Evolutionary conservation across 2,888 invertebrate species (phyloP).

Genomic region (Mythimna vitellina): DNA sequence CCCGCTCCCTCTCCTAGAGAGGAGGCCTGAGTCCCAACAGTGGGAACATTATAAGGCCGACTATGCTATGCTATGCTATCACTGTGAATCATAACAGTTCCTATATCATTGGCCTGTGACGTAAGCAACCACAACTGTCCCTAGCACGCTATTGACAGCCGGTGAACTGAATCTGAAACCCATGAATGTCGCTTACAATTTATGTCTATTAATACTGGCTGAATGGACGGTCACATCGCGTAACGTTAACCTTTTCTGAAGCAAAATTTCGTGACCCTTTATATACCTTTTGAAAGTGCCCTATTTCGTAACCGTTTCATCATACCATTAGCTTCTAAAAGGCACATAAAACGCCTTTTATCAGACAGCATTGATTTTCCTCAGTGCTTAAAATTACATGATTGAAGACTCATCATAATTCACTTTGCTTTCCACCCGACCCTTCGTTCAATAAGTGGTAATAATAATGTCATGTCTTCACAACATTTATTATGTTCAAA

Average conservation of each 20-base stretch:
- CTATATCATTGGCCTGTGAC: neutral
- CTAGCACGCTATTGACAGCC: neutral
- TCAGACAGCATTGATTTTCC: neutral
- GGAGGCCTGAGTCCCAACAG: no score
- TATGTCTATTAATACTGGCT: neutral
- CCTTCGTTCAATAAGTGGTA: conserved; percentile 23
- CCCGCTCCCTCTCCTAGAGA: no score
- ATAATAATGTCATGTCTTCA: conserved; percentile 39
- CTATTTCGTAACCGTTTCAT: conserved; percentile 11
- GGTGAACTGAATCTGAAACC: neutral
- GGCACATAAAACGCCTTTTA: conserved; percentile 29
- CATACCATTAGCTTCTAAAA: conserved; percentile 28
- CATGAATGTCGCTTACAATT: neutral
- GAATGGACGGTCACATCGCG: conserved; percentile 1
- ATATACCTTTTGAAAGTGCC: neutral
- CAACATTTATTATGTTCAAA: conserved; percentile 47
- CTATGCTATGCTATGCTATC: no score
- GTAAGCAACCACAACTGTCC: neutral
- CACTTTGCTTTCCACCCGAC: conserved; percentile 10
- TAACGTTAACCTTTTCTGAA: conserved; percentile 17
- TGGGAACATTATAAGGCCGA: no score
- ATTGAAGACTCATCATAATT: conserved; percentile 17
- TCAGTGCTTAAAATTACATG: conserved; percentile 18
- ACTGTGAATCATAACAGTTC: neutral
- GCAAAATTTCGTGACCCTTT: conserved; percentile 12